phyloP scores from a whole-genome alignment of 2,797 vertebrate species.

The Sebastes melanostomus region DNA sequence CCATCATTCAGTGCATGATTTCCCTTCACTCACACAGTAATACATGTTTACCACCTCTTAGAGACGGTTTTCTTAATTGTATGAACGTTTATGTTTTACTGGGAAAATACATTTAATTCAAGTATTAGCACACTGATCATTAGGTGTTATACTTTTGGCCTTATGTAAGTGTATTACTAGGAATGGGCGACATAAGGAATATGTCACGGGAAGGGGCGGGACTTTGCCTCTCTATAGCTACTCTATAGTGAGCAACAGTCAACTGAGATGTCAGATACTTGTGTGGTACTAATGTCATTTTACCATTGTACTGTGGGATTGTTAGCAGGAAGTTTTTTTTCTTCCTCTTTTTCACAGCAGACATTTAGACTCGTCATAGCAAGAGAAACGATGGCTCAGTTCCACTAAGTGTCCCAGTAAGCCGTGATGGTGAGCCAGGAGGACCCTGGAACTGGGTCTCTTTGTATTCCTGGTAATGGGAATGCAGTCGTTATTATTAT shows the following conservation, averaged over 20 bases:
- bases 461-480: neutral
- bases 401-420: neutral
- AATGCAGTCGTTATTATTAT: neutral
- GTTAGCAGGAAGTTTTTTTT: accelerated
- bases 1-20: conserved; percentile 35
- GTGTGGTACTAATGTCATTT: neutral
- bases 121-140: neutral
- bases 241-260: neutral
- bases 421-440: neutral
- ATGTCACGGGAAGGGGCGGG: neutral
- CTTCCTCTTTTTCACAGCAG: too few relatives aligned
- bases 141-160: neutral
- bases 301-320: neutral
- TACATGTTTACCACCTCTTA: neutral
- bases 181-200: neutral
- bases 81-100: neutral
- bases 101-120: neutral
- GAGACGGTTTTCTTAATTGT: neutral
- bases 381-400: neutral
- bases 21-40: conserved; percentile 10
- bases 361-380: too few relatives aligned
- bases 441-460: neutral
- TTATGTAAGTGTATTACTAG: neutral
- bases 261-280: neutral
- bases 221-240: neutral